Conservation (phyloP, 2,797 vertebrate species). For the Cynopterus sphinx region DNA sequence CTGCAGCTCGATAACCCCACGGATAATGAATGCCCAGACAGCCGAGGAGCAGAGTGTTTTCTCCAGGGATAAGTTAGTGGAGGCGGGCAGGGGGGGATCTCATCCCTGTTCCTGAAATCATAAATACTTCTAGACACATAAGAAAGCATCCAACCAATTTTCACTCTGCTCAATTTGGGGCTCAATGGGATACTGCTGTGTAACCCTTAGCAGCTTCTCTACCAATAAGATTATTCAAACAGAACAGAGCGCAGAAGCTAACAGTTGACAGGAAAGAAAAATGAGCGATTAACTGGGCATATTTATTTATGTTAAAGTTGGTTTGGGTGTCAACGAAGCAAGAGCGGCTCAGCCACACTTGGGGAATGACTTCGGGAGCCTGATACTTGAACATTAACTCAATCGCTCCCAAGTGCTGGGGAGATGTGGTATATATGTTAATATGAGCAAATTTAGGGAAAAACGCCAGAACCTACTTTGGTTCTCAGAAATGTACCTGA, state of each 20-base stretch:
- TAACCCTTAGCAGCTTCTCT: not conserved
- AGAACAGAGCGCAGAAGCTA: not conserved
- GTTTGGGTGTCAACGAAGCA: not conserved
- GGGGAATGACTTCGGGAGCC: not conserved
- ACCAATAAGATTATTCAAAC: not conserved
- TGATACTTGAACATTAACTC: not conserved
- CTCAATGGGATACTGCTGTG: not conserved
- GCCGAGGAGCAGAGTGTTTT: not conserved
- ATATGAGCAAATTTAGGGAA: constrained; percentile 3
- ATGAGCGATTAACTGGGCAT: not conserved
- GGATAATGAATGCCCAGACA: not conserved
- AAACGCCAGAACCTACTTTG: not conserved
- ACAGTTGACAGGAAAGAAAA: not conserved
- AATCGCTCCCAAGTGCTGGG: not conserved
- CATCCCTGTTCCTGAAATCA: not conserved
- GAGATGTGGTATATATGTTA: not conserved
- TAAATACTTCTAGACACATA: not conserved
- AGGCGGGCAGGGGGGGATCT: no score
- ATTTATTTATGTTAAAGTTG: not conserved
- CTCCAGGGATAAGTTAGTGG: not conserved
- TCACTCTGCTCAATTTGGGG: not conserved
- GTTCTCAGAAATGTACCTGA: constrained; percentile 20
- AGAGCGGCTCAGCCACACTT: not conserved
- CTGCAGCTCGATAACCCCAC: not conserved
- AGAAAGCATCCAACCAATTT: not conserved